Conservation (phyloP, 2,113 vertebrate species). For the Barnardius zonarius region DNA sequence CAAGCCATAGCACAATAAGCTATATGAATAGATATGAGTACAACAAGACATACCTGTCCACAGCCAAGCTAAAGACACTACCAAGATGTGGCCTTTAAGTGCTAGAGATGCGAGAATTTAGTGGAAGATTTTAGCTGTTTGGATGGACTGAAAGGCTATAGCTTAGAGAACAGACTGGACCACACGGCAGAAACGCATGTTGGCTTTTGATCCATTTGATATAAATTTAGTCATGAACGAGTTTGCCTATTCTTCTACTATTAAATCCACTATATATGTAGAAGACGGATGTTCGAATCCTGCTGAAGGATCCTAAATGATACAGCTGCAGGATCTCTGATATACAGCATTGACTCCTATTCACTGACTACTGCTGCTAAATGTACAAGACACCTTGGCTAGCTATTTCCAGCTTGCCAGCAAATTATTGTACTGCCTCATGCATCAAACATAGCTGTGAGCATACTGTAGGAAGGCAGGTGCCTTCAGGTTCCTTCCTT, state of each 20-base stretch:
- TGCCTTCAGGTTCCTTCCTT: constrained; percentile 33
- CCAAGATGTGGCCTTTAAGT: not conserved
- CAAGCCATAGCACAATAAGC: not conserved
- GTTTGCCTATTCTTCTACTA: not conserved
- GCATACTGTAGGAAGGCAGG: not conserved
- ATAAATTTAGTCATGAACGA: not conserved
- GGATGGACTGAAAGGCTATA: not conserved
- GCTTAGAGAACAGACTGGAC: not conserved
- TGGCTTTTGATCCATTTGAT: not conserved
- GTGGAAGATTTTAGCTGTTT: not conserved
- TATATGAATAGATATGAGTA: not conserved
- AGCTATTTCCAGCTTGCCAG: not conserved
- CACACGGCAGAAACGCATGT: not conserved
- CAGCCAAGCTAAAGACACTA: not conserved
- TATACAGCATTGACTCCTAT: not conserved
- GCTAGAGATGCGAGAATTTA: not conserved
- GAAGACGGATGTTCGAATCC: not conserved
- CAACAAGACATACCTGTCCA: not conserved
- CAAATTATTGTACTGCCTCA: not conserved
- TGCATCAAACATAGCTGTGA: not conserved
- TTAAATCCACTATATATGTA: not conserved
- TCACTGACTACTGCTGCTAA: not conserved
- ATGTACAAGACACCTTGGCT: not conserved
- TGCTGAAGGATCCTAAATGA: not conserved
- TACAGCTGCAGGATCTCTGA: not conserved